Conservation (phyloP, 1,140 invertebrate species). For the Aphidius gifuensis region DNA sequence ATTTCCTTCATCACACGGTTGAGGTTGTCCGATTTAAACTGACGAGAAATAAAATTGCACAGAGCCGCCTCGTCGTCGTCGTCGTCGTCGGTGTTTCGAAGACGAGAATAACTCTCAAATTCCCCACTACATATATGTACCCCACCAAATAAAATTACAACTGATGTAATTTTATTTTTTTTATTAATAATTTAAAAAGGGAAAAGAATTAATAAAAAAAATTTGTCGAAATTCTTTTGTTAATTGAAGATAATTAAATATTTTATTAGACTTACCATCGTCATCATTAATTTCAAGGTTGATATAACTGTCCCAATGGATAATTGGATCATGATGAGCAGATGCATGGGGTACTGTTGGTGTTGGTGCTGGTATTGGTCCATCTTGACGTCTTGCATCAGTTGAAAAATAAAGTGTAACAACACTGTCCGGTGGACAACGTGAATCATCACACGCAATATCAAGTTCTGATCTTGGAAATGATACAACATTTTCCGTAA, state of each 20-base stretch:
- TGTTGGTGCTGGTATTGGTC: slow-evolving; percentile 67
- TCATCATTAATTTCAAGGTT: slow-evolving; percentile 64
- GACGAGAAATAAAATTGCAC: too few species aligned
- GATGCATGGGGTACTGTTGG: slow-evolving; percentile 65
- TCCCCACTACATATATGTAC: slow-evolving; percentile 29
- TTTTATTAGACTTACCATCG: slow-evolving; percentile 29
- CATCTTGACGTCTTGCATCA: slow-evolving; percentile 54
- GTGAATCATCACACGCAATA: slow-evolving; percentile 69
- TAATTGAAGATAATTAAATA: background rate
- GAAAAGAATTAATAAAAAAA: background rate
- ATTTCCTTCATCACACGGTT: too few species aligned
- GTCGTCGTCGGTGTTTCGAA: slow-evolving; percentile 31
- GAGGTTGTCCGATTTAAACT: too few species aligned
- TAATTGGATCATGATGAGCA: slow-evolving; percentile 68
- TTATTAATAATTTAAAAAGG: background rate
- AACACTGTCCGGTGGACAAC: slow-evolving; percentile 73
- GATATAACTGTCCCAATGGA: slow-evolving; percentile 81
- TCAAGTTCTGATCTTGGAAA: slow-evolving; percentile 86
- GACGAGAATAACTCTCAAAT: slow-evolving; percentile 48
- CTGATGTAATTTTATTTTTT: too few species aligned
- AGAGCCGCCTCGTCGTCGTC: too few species aligned
- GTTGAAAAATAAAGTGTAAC: slow-evolving; percentile 79
- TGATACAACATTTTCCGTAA: slow-evolving; percentile 76
- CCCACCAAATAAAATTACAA: too few species aligned
- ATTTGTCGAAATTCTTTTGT: slow-evolving; percentile 22